Evolutionary conservation across 1,140 invertebrate species (phyloP), one percentile per base, ranked within the genome.

Genomic region (Drosophila ercepeae): DNA sequence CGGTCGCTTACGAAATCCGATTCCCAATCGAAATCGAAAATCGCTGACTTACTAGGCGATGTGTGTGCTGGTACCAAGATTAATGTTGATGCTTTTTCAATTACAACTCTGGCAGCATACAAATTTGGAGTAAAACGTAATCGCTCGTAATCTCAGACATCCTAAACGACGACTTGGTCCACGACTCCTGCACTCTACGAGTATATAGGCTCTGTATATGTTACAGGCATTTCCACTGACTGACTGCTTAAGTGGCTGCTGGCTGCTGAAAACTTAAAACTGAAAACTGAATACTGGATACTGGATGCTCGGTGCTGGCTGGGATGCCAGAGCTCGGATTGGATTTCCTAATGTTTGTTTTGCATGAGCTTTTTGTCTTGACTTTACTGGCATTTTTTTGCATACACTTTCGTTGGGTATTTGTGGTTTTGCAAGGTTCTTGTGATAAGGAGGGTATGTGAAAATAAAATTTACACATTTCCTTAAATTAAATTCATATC

Each of bases 41-140:
- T 67, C 63, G 53, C 48, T 48, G 36, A 42, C 49, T 52, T 51
- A 51, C 55, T 52, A 72, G 70, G 70, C 68, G 73, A 88, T 82
- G 73, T 88, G 75, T 61, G 61, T 70, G 78, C 63, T 44, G 64
- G 68, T 82, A 90, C 89, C 69, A 90, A 90, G 89, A 90, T 90
- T 90, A 90, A 90, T 90, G 89, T 90, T 90, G 89, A 90, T 90
- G 89, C 89, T 89, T 90, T 90, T 90, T 90, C 89, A 90, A 90
- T 90, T 90, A 90, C 89, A 89, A 86, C 79, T 76, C 67, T 89
- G 84, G 78, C 81, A 86, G 81, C 83, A 88, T 89, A 88, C 83
- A 88, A 88, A 88, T 88, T 89, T 89, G 86, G 86, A 89, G 79
- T 89, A 89, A 89, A 89, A 88, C 82, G 82, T 88, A 88, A 88